Base-by-base conservation (phyloP, 2,888 invertebrate species). In the Hoplodrina ambigua region DNA sequence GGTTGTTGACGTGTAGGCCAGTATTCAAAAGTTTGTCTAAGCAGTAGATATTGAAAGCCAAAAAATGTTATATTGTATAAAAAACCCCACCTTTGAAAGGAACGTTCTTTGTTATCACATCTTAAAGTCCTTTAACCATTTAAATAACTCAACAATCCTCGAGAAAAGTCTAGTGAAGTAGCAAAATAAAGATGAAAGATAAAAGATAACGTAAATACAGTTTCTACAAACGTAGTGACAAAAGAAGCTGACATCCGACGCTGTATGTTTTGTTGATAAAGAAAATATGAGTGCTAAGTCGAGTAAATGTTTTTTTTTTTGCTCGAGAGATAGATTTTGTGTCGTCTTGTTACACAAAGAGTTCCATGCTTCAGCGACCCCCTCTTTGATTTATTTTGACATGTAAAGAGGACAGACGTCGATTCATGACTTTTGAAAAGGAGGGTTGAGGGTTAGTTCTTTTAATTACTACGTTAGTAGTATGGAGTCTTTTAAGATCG, bases 321-420 rank as follows among this genome's bases (percentile, higher is more conserved):
- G 58, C 60, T 57, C 37, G 56, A 13, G 73, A 59, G 72, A 66
- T 64, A 76, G 65, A 76, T 77, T 80, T 73, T 76, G 69, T 73
- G 80, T 83, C 61, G 82, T 78, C 80, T 75, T 79, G 82, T 82
- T 84, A 83, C 78, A 85, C 69, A 73, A 83, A 85, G 85, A 84
- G 79, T 66, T 66, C 57, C 72, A 78, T 77, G 83, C 81, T 76
- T 81, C 79, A 81, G 64, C 82, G 64, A 78, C 70, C 60, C 55
- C 73, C 69, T 81, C 79, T 85, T 82, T 86, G 82, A 87, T 87
- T 86, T 86, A 82, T 86, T 86, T 85, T 86, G 81, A 85, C 86
- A 84, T 85, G 82, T 85, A 80, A 83, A 85, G 81, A 78, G 80
- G 80, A 80, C 78, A 82, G 82, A 81, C 77, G 81, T 75, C 80